Evolutionary conservation across 2,888 invertebrate genomes (phyloP).

Genomic region (Apocheima hispidaria): DNA sequence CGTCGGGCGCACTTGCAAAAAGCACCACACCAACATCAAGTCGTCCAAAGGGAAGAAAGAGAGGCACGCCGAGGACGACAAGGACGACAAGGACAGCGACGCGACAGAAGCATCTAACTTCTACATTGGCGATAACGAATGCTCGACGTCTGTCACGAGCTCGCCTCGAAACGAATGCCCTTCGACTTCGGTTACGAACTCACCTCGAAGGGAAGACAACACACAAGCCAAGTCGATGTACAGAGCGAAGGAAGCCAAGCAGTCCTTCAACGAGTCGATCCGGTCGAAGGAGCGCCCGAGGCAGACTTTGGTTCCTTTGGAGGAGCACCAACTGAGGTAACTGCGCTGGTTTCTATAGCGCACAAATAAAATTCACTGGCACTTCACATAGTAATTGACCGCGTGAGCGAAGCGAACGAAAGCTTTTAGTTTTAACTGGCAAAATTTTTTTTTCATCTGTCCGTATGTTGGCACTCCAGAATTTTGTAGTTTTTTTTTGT

Average conservation of each 20-base stretch:
- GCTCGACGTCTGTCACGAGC: neutral
- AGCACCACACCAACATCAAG: constrained; percentile 77
- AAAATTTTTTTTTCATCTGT: no score
- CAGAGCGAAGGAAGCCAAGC: constrained; percentile 72
- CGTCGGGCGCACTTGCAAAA: constrained; percentile 64
- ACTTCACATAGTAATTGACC: no score
- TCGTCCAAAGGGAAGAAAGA: constrained; percentile 65
- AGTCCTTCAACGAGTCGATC: constrained; percentile 73
- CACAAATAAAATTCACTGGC: no score
- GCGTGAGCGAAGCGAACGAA: no score
- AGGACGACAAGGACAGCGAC: constrained; percentile 72
- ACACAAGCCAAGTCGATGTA: constrained; percentile 24
- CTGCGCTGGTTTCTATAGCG: neutral
- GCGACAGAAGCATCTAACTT: constrained; percentile 67
- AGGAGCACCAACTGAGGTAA: constrained; percentile 56
- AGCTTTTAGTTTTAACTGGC: no score
- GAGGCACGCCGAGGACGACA: constrained; percentile 64
- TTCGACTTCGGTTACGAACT: neutral
- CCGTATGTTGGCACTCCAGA: no score
- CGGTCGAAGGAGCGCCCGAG: constrained; percentile 63
- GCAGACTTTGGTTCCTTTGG: constrained; percentile 56
- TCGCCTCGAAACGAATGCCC: neutral
- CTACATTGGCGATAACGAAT: constrained; percentile 67
- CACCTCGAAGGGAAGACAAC: constrained; percentile 24
- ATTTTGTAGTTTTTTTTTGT: no score